Evolutionary conservation across 2,113 vertebrate genomes (phyloP).

Genomic region (Lucifuga dentata): DNA sequence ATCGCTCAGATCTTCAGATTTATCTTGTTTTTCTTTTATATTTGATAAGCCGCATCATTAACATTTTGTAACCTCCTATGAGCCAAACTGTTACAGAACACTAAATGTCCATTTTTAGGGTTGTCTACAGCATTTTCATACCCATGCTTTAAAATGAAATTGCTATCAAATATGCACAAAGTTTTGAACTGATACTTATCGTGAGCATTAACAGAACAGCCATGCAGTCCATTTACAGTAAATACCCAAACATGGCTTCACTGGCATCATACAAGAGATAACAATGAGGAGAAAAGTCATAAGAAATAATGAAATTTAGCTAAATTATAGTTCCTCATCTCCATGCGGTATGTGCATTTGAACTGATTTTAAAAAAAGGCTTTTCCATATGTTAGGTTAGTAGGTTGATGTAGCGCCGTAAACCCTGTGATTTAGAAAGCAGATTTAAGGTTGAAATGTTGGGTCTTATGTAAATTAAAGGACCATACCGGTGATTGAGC

Average conservation of each 20-base stretch:
- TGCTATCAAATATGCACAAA: not conserved
- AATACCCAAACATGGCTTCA: not conserved
- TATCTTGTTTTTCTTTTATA: no score
- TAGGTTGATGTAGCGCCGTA: not conserved
- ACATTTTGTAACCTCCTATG: no score
- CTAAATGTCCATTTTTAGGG: not conserved
- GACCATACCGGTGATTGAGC: no score
- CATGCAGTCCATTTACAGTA: slow-evolving; percentile 22
- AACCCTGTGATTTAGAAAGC: not conserved
- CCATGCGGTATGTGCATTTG: not conserved
- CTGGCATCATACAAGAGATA: slow-evolving; percentile 2
- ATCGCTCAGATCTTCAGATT: not conserved
- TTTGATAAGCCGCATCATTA: no score
- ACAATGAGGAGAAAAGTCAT: not conserved
- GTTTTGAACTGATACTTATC: not conserved
- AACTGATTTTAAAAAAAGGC: no score
- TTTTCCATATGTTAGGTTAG: not conserved
- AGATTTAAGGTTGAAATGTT: no score
- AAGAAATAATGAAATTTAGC: no score
- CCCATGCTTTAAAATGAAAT: slow-evolving; percentile 20
- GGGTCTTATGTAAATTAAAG: no score
- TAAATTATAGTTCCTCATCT: not conserved
- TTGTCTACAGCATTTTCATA: not conserved
- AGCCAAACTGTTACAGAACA: no score
- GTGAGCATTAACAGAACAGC: slow-evolving; percentile 15